Evolutionary conservation across 2,113 vertebrate species (phyloP).

Genomic region (Onychorhynchus coronatus): DNA sequence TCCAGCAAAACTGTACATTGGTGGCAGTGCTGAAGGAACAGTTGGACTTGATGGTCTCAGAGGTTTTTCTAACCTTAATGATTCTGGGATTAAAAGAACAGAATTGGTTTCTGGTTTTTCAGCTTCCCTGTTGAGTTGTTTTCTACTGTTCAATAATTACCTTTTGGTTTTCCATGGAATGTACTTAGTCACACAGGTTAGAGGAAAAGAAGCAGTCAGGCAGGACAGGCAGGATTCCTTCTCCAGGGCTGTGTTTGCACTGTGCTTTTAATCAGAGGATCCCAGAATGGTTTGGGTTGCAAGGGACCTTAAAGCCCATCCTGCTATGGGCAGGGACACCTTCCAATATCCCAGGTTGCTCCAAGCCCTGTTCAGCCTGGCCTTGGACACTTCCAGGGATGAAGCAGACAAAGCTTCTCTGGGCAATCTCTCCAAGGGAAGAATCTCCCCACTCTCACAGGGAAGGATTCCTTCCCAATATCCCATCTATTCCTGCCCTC

Average conservation of each 20-base stretch:
- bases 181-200: background rate
- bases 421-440: background rate
- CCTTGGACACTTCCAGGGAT: background rate
- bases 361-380: background rate
- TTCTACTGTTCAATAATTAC: background rate
- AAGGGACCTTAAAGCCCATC: background rate
- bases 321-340: background rate
- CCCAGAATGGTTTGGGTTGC: background rate
- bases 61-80: background rate
- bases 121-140: background rate
- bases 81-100: background rate
- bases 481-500: background rate
- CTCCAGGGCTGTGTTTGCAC: background rate
- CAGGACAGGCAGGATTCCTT: background rate
- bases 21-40: background rate
- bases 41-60: background rate
- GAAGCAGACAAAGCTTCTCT: background rate
- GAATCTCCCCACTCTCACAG: background rate
- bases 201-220: background rate
- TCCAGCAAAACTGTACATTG: background rate
- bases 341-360: background rate
- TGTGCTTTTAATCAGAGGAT: background rate
- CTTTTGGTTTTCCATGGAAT: background rate
- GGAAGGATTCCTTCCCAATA: background rate
- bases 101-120: background rate